Percentiles rank a stretch among this genome's conserved stretches.
Conservation (phyloP, 1,140 invertebrate genomes). For the Calephelis nemesis region DNA sequence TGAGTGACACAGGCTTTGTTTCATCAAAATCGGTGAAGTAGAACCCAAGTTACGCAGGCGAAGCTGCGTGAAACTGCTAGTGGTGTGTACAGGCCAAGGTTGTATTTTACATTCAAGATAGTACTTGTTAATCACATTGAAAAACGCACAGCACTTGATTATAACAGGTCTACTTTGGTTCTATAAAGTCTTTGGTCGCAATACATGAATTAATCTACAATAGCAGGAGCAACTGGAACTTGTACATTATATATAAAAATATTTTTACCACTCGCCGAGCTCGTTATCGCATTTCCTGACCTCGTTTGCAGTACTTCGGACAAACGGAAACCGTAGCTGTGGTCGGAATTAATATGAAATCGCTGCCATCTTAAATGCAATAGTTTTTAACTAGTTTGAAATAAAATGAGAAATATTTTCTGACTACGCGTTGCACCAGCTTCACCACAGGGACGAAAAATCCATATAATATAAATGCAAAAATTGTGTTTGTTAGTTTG, state of each 20-base stretch:
- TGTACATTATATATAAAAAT: slow-evolving; percentile 20
- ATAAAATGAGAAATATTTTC: too few relatives aligned
- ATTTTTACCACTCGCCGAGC: slow-evolving; percentile 47
- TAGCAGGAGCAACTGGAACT: neutral
- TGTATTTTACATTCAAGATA: neutral
- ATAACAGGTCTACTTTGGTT: neutral
- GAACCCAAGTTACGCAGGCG: too few relatives aligned
- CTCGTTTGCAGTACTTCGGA: slow-evolving; percentile 57
- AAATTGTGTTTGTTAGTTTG: too few relatives aligned
- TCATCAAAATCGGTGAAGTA: too few relatives aligned
- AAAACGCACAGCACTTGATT: neutral
- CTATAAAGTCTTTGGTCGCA: neutral
- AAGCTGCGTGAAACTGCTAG: too few relatives aligned
- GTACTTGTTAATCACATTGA: neutral
- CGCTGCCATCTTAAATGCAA: slow-evolving; percentile 27
- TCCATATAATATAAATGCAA: too few relatives aligned
- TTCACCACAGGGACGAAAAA: too few relatives aligned
- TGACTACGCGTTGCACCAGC: too few relatives aligned
- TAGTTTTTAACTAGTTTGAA: slow-evolving; percentile 9
- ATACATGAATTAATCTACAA: neutral
- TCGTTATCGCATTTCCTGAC: slow-evolving; percentile 64
- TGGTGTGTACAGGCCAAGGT: too few relatives aligned
- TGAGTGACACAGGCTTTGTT: too few relatives aligned
- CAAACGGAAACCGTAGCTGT: slow-evolving; percentile 57
- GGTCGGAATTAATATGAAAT: slow-evolving; percentile 60